A percentile compares a stretch with the other conserved stretches of the same genome.
Conservation (phyloP, 2,113 vertebrate genomes). For the Neodontobutis hainanensis region DNA sequence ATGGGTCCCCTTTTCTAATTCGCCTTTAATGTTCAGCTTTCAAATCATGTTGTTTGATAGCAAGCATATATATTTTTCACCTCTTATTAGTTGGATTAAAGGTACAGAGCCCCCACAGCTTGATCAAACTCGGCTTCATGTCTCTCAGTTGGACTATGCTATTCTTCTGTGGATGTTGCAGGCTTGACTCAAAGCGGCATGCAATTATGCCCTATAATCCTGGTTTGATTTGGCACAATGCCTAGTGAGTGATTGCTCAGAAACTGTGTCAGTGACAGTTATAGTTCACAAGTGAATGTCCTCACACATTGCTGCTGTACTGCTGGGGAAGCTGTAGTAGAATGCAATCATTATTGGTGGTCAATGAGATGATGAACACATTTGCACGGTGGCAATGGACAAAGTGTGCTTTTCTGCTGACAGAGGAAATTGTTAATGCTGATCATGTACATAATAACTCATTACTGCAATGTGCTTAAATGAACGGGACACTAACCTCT, state of each 20-base stretch:
- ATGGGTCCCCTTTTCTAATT: conserved; percentile 1
- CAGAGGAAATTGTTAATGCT: not conserved
- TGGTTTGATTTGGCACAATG: conserved; percentile 28
- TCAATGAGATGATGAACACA: not conserved
- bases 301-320: conserved; percentile 35
- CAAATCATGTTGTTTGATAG: not conserved
- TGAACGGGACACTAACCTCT: too few species aligned
- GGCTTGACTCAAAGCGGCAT: not conserved
- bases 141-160: not conserved
- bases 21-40: not conserved
- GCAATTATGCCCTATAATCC: conserved; percentile 42
- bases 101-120: too few species aligned
- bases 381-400: not conserved
- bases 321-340: conserved; percentile 3
- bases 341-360: conserved; percentile 8
- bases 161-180: not conserved
- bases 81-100: too few species aligned
- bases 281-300: conserved; percentile 47
- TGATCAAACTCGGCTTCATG: too few species aligned
- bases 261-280: conserved; percentile 33
- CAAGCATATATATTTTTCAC: too few species aligned
- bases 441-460: not conserved
- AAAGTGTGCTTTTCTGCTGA: not conserved
- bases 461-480: not conserved
- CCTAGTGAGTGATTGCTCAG: conserved; percentile 42